Percentiles rank a stretch among this genome's conserved stretches.
Conservation (phyloP, 2,113 vertebrate species). For the Mungos mungo region DNA sequence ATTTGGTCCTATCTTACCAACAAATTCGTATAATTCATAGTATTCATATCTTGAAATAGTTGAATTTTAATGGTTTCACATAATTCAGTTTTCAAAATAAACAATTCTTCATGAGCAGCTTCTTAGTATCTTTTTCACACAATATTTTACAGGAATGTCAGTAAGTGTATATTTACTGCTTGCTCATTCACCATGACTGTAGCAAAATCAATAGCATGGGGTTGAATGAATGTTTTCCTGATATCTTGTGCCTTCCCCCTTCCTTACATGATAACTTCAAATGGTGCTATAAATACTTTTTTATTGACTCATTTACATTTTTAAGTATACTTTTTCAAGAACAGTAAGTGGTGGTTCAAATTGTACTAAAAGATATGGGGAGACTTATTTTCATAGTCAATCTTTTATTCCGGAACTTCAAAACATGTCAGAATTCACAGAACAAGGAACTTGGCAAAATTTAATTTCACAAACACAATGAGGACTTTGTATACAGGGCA, state of each 20-base stretch:
- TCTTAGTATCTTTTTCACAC: slow-evolving; percentile 22
- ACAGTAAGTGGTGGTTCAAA: slow-evolving; percentile 2
- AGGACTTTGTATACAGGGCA: background rate
- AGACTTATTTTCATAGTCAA: background rate
- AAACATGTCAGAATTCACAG: slow-evolving; percentile 31
- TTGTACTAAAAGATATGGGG: background rate
- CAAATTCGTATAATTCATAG: background rate
- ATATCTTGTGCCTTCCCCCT: background rate
- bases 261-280: background rate
- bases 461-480: slow-evolving; percentile 33
- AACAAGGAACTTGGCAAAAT: background rate
- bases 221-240: background rate
- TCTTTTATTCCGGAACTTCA: slow-evolving; percentile 26
- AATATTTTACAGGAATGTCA: background rate
- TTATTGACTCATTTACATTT: slow-evolving; percentile 44
- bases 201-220: background rate
- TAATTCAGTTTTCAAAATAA: slow-evolving; percentile 50
- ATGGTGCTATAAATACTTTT: background rate
- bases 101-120: background rate
- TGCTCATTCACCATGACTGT: background rate
- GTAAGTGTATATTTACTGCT: background rate
- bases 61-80: background rate
- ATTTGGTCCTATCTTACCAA: background rate
- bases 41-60: background rate
- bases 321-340: slow-evolving; percentile 33